Conservation (phyloP, 2,888 invertebrate genomes). For the Julus scanicus region DNA sequence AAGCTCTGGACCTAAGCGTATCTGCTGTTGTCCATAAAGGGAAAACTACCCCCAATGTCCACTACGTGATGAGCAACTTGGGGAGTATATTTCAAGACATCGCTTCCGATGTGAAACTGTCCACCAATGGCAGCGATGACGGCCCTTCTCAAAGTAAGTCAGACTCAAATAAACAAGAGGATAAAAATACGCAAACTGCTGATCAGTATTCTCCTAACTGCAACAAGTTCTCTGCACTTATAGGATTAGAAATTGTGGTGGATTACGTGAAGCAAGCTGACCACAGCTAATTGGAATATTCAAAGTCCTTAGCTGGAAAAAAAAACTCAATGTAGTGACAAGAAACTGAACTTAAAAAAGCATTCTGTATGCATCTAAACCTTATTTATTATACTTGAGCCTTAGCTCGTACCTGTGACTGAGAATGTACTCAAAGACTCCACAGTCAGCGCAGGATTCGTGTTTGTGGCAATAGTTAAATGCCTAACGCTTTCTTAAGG, state of each 20-base stretch:
- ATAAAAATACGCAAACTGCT: conserved; percentile 41
- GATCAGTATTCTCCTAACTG: conserved; percentile 47
- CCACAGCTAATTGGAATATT: neutral
- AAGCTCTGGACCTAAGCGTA: neutral
- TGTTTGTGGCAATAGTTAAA: no score
- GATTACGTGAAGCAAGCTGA: conserved; percentile 54
- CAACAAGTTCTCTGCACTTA: conserved; percentile 54
- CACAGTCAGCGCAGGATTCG: no score
- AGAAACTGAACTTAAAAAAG: neutral
- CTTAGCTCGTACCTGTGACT: no score
- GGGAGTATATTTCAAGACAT: conserved; percentile 28
- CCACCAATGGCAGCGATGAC: neutral
- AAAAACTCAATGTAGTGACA: neutral
- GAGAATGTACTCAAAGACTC: no score
- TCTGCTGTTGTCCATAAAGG: neutral
- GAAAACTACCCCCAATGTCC: conserved; percentile 48
- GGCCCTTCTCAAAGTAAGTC: neutral
- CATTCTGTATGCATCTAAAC: neutral
- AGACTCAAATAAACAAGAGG: neutral
- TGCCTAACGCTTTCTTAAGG: no score
- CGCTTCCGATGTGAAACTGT: neutral
- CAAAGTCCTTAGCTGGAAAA: neutral
- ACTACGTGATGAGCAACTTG: conserved; percentile 50
- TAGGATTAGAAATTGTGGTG: conserved; percentile 56
- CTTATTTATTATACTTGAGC: neutral